Percentiles rank a stretch among this genome's conserved stretches.
Evolutionary conservation across 1,140 invertebrate genomes (phyloP).

Genomic region (Zaprionus lachaisei): DNA sequence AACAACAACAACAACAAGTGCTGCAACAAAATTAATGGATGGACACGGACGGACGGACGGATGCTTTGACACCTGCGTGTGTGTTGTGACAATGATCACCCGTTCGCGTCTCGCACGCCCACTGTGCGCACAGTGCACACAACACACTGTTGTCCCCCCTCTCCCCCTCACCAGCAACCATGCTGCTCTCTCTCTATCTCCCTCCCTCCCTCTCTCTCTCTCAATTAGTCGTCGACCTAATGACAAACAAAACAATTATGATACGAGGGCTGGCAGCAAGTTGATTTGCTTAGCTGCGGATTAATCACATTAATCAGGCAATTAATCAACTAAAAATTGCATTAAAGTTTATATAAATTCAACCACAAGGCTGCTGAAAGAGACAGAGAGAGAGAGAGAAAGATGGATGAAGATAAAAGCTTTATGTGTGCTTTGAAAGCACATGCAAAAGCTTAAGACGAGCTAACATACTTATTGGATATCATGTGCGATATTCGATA

Average conservation of each 20-base stretch:
- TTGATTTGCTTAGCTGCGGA: background rate
- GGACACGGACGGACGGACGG: slow-evolving; percentile 60
- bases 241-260: slow-evolving; percentile 20
- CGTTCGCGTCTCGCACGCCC: slow-evolving; percentile 62
- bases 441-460: background rate
- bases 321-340: background rate
- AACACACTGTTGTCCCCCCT: slow-evolving; percentile 8
- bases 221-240: slow-evolving; percentile 66
- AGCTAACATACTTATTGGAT: too few species aligned
- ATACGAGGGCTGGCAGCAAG: slow-evolving; percentile 7
- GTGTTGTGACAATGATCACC: slow-evolving; percentile 76
- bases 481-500: too few species aligned
- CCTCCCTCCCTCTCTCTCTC: slow-evolving; percentile 40
- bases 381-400: too few species aligned
- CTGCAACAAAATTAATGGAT: slow-evolving; percentile 44
- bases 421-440: background rate
- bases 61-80: slow-evolving; percentile 79
- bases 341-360: too few species aligned
- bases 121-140: slow-evolving; percentile 26
- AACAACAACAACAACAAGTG: slow-evolving; percentile 19
- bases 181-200: background rate
- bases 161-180: background rate
- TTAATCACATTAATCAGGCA: background rate
- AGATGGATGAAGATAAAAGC: too few species aligned
- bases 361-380: too few species aligned